phyloP scores from a whole-genome alignment of 2,888 invertebrate genomes.

The Hyppa rectilinea region DNA sequence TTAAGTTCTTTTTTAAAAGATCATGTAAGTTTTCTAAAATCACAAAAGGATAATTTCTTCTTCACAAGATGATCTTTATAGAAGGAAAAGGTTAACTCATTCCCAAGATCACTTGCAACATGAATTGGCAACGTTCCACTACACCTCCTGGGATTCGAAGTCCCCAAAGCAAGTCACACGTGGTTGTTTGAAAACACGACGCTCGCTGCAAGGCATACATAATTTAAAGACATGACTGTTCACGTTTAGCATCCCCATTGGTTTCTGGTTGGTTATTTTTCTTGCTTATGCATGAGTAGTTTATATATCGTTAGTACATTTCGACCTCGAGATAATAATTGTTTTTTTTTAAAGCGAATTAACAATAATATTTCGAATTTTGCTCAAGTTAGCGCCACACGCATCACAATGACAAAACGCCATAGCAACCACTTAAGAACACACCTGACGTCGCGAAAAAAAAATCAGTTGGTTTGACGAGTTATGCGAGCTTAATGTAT shows the following conservation, averaged over 20 bases:
- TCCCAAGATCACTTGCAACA: not conserved
- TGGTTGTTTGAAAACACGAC: constrained; percentile 16
- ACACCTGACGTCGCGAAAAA: too few relatives aligned
- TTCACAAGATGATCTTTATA: not conserved
- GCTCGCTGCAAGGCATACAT: constrained; percentile 11
- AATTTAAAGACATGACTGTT: constrained; percentile 20
- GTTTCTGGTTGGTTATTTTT: not conserved
- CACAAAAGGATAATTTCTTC: too few relatives aligned
- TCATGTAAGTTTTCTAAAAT: too few relatives aligned
- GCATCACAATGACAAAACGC: too few relatives aligned
- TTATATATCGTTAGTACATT: not conserved
- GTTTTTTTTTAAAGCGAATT: too few relatives aligned
- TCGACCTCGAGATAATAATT: too few relatives aligned
- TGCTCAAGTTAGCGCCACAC: too few relatives aligned
- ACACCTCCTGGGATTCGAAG: not conserved
- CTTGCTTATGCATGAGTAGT: not conserved
- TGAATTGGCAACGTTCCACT: not conserved
- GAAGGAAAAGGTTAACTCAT: not conserved
- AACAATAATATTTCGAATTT: too few relatives aligned
- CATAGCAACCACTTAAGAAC: too few relatives aligned
- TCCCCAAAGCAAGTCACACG: constrained; percentile 16
- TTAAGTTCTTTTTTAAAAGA: not conserved
- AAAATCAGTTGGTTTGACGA: too few relatives aligned
- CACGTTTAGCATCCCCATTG: not conserved
- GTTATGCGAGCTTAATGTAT: too few relatives aligned